A percentile compares a stretch with the other conserved stretches of the same genome.
phyloP scores from a whole-genome alignment of 1,140 invertebrate species.

The Heliconius hewitsoni region DNA sequence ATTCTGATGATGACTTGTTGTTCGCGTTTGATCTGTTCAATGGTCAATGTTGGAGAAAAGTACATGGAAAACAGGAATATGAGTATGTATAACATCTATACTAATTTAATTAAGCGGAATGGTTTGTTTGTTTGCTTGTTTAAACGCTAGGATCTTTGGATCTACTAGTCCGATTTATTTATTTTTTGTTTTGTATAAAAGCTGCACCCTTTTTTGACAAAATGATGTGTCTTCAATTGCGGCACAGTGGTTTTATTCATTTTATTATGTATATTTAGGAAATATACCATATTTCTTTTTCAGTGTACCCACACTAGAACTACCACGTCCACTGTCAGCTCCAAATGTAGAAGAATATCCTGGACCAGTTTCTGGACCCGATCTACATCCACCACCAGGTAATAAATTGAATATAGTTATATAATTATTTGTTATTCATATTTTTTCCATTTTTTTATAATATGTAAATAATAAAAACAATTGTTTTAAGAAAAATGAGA shows the following conservation, averaged over 20 bases:
- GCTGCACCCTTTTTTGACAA: too few relatives aligned
- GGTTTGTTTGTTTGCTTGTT: too few relatives aligned
- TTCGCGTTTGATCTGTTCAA: constrained; percentile 85
- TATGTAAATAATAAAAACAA: too few relatives aligned
- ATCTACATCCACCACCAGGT: constrained; percentile 36
- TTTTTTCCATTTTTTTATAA: too few relatives aligned
- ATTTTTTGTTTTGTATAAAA: too few relatives aligned
- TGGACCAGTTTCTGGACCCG: constrained; percentile 44
- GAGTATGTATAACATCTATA: constrained; percentile 52
- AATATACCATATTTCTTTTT: background rate
- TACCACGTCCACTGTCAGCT: constrained; percentile 52
- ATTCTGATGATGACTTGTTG: constrained; percentile 83
- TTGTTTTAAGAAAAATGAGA: background rate
- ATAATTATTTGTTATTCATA: too few relatives aligned
- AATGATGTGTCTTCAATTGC: too few relatives aligned
- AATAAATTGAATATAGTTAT: background rate
- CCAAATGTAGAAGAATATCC: constrained; percentile 47
- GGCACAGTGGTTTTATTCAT: background rate
- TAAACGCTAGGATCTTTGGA: too few relatives aligned
- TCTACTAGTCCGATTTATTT: too few relatives aligned
- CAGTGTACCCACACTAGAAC: constrained; percentile 54
- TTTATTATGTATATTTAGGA: background rate
- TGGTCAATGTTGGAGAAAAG: constrained; percentile 69
- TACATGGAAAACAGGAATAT: constrained; percentile 55
- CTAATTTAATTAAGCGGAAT: too few relatives aligned